Conservation (phyloP, 2,113 vertebrate species). For the Hippocampus abdominalis region DNA sequence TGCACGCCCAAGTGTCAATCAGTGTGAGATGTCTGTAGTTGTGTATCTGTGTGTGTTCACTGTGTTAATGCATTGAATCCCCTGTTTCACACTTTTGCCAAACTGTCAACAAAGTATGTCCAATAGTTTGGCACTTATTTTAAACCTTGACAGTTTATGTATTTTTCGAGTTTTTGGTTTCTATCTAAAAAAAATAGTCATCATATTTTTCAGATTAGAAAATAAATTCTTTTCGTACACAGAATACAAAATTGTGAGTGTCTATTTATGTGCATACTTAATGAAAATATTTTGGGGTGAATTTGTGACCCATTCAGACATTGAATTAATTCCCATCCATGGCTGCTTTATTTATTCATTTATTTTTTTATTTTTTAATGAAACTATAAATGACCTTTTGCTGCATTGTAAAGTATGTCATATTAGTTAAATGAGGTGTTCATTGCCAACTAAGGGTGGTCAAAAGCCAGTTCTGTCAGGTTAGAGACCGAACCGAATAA, state of each 20-base stretch:
- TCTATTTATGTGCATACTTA: not conserved
- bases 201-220: not conserved
- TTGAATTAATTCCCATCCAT: not conserved
- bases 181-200: not conserved
- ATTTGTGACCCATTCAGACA: too few species aligned
- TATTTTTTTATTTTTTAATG: not conserved
- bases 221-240: not conserved
- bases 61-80: conserved; percentile 57
- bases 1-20: not conserved
- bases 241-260: not conserved
- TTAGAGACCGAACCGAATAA: too few species aligned
- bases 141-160: not conserved
- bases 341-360: not conserved
- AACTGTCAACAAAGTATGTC: conserved; percentile 37
- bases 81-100: conserved; percentile 52
- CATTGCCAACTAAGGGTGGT: not conserved
- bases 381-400: not conserved
- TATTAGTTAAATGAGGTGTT: not conserved
- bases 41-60: conserved; percentile 31
- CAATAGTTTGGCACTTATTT: conserved; percentile 30
- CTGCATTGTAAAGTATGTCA: not conserved
- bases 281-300: too few species aligned
- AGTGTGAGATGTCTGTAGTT: too few species aligned
- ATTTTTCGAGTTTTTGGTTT: not conserved
- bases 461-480: not conserved